Evolutionary conservation across 2,113 vertebrate species (phyloP).

Genomic region (Microcebus jonahi): DNA sequence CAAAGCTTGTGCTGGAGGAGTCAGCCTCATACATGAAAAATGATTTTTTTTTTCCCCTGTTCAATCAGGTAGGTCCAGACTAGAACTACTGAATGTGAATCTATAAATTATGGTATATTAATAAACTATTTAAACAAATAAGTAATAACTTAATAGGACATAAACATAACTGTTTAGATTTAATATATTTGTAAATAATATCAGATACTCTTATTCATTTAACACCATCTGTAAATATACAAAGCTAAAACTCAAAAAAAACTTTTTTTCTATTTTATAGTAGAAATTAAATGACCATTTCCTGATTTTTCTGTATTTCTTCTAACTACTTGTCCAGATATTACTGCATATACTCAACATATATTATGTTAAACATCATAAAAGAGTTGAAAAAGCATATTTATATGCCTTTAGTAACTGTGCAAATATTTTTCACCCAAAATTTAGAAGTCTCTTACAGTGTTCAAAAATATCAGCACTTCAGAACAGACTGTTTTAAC

Average conservation of each 20-base stretch:
- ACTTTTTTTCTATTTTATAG: constrained; percentile 39
- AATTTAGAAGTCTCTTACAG: constrained; percentile 81
- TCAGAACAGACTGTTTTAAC: constrained; percentile 91
- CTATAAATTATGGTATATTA: constrained; percentile 2
- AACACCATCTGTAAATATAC: neutral
- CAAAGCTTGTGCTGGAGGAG: neutral
- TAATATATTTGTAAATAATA: constrained; percentile 39
- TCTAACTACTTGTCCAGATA: constrained; percentile 37
- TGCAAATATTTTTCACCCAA: constrained; percentile 83
- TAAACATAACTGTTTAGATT: constrained; percentile 40
- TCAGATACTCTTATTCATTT: constrained; percentile 9
- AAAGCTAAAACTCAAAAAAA: constrained; percentile 57
- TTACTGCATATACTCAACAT: constrained; percentile 49
- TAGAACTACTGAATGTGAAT: constrained; percentile 29
- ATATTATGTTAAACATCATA: constrained; percentile 29
- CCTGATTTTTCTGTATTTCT: constrained; percentile 32
- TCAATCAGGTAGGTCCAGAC: constrained; percentile 33
- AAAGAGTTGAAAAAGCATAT: constrained; percentile 51
- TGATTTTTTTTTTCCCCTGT: neutral
- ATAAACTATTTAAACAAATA: constrained; percentile 42
- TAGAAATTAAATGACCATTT: constrained; percentile 66
- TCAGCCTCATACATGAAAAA: constrained; percentile 52
- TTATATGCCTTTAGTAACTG: constrained; percentile 73
- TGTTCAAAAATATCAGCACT: constrained; percentile 87
- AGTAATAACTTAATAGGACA: neutral